Evolutionary conservation across 2,113 vertebrate species (phyloP).

Genomic region (Leptobrachium leishanense): DNA sequence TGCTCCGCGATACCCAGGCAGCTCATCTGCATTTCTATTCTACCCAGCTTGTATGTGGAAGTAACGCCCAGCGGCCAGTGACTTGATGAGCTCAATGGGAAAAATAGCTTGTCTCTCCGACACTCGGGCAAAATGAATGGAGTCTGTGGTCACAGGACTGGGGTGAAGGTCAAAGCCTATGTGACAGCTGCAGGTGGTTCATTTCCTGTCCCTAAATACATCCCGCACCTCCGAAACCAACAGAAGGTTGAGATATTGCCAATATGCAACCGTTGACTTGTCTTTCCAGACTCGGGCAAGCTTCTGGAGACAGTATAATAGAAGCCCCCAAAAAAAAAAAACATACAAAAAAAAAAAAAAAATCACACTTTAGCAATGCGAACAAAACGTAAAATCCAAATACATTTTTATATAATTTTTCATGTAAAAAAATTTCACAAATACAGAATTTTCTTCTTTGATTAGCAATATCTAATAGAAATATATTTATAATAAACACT

Average conservation of each 20-base stretch:
- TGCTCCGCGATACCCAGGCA: conserved; percentile 75
- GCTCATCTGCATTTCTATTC: conserved; percentile 91
- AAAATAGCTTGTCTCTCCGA: conserved; percentile 68
- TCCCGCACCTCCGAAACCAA: conserved; percentile 53
- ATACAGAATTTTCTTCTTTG: no score
- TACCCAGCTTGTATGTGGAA: conserved; percentile 86
- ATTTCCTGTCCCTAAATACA: conserved; percentile 66
- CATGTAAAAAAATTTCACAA: no score
- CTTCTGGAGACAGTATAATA: no score
- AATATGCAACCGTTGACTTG: conserved; percentile 1
- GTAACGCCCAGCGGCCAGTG: conserved; percentile 80
- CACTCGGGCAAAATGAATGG: conserved; percentile 72
- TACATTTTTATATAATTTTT: no score
- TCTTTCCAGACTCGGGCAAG: neutral
- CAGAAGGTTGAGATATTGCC: conserved; percentile 12
- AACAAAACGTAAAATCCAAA: no score
- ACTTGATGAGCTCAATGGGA: conserved; percentile 69
- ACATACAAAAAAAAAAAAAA: no score
- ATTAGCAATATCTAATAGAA: no score
- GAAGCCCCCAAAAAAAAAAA: no score
- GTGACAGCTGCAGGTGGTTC: conserved; percentile 85
- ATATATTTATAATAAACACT: no score
- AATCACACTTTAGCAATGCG: no score
- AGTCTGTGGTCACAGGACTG: conserved; percentile 69
- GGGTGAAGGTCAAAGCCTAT: conserved; percentile 89